Evolutionary conservation across 2,113 vertebrate genomes (phyloP).

Genomic region (Myiopsitta monachus): DNA sequence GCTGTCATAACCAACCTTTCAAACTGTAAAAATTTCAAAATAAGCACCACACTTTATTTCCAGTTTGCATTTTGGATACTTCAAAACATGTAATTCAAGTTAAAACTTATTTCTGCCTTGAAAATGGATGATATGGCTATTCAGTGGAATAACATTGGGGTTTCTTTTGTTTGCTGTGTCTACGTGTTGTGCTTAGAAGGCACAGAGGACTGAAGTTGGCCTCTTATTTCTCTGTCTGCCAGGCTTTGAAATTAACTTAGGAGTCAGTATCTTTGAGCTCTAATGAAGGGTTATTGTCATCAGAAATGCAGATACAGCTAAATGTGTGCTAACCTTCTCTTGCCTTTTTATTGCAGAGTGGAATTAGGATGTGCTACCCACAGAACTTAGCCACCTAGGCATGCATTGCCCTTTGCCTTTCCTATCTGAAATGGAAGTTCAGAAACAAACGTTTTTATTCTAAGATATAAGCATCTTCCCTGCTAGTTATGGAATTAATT

Average conservation of each 20-base stretch:
- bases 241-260: neutral
- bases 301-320: neutral
- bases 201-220: neutral
- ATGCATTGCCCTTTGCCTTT: neutral
- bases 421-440: neutral
- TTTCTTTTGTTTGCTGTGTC: neutral
- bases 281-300: neutral
- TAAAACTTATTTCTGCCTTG: neutral
- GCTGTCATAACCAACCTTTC: constrained; percentile 13
- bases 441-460: neutral
- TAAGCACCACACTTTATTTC: neutral
- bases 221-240: neutral
- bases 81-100: neutral
- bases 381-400: neutral
- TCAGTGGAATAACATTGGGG: neutral
- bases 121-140: neutral
- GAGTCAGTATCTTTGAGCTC: neutral
- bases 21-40: constrained; percentile 42
- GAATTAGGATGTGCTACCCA: neutral
- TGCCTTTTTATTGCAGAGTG: neutral
- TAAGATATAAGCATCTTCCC: neutral
- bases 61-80: neutral
- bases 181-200: neutral
- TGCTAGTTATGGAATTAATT: neutral
- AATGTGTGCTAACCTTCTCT: neutral